Percentiles rank a stretch among this genome's conserved stretches.
phyloP scores from a whole-genome alignment of 2,888 invertebrate genomes.

The Omphaloscelis lunosa region DNA sequence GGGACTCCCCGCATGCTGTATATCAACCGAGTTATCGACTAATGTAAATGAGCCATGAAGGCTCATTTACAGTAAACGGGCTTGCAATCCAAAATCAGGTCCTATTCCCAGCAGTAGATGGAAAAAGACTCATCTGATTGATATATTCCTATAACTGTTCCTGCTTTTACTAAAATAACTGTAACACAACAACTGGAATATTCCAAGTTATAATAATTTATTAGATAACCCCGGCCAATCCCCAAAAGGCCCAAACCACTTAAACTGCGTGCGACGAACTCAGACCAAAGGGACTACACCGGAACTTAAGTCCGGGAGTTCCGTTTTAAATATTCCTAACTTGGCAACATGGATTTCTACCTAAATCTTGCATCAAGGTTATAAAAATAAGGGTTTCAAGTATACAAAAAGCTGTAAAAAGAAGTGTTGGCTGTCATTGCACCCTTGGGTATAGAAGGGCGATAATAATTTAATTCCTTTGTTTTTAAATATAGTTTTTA shows the following conservation, averaged over 20 bases:
- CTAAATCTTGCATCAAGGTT: background rate
- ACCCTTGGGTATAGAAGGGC: conserved; percentile 4
- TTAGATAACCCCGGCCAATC: background rate
- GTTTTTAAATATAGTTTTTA: background rate
- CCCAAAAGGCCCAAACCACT: conserved; percentile 11
- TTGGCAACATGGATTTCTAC: background rate
- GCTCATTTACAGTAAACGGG: background rate
- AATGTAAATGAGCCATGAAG: too few species aligned
- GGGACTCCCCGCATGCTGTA: too few species aligned
- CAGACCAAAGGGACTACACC: conserved; percentile 11
- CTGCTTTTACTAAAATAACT: background rate
- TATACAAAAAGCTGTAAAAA: conserved; percentile 14
- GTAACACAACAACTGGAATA: background rate
- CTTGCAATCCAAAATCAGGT: background rate
- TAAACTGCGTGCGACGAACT: conserved; percentile 3
- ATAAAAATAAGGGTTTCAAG: conserved; percentile 4
- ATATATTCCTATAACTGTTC: background rate
- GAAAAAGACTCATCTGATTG: background rate
- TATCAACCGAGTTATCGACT: too few species aligned
- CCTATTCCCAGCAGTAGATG: too few species aligned
- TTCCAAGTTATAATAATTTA: conserved; percentile 21
- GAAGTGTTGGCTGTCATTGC: conserved; percentile 1
- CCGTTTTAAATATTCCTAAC: conserved; percentile 6
- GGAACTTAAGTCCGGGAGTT: conserved; percentile 7
- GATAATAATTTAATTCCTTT: background rate